Evolutionary conservation across 2,113 vertebrate genomes (phyloP), one percentile per base, ranked within the genome.

Genomic region (Ictalurus furcatus): DNA sequence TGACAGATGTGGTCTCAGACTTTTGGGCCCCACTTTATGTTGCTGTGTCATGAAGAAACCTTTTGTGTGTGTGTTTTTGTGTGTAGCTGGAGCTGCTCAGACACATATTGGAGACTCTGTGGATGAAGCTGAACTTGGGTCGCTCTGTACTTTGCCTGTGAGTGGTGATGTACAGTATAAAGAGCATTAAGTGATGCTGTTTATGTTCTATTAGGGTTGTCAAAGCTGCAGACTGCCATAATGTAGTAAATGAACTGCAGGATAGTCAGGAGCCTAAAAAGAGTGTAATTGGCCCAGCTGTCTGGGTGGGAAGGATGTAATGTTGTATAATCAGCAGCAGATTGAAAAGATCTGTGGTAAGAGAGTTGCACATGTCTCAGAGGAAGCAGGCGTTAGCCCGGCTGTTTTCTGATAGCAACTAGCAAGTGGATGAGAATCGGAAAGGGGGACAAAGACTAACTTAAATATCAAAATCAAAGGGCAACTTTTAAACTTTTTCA

Each of bases 71-170:
- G 40, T 44, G 59, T 48, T 11, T 86, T 6, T 74, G 74, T 87
- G 54, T 96, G 76, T 93, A 99, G 98, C 93, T 99, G 96, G 96
- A 97, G 92, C 95, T 98, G 92, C 93, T 98, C 87, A 96, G 97
- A 93, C 94, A 93, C 93, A 95, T 99, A 92, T 87, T 99, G 95
- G 97, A 99, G 91, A 93, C 96, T 44, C 93, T 96, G 88, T 99
- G 98, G 98, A 94, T 93, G 92, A 98, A 96, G 94, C 94, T 97
- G 86, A 93, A 94, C 84, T 96, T 97, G 56, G 93, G 94, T 54
- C 93, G 96, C 83, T 90, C 85, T 85, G 90, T 95, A 91, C 91
- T 97, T 80, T 95, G 94, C 91, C 90, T 97, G 98, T 99, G 94
- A 96, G 98, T 96, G 93, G 5, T 63, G 25, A 78, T 52, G 69